phyloP scores from a whole-genome alignment of 2,888 invertebrate species.

The Sinodicranocentrus sp. region DNA sequence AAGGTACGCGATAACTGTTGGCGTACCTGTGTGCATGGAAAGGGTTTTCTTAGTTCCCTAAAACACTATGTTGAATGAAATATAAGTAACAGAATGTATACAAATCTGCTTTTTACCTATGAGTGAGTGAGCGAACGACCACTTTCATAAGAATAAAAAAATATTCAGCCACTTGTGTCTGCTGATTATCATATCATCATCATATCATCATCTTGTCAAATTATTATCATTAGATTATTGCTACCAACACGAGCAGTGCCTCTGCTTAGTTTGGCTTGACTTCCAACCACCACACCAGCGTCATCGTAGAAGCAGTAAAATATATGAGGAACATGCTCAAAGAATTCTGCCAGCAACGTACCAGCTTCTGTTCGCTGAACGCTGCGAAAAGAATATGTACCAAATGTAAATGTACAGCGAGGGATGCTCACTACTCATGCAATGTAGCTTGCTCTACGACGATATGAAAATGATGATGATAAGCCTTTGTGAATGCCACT shows the following conservation, averaged over 20 bases:
- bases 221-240: slow-evolving; percentile 66
- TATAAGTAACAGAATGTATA: not conserved
- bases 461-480: slow-evolving; percentile 39
- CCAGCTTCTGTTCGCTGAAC: slow-evolving; percentile 9
- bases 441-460: slow-evolving; percentile 10
- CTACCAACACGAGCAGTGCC: slow-evolving; percentile 49
- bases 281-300: slow-evolving; percentile 30
- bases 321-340: not conserved
- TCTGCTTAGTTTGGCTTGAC: slow-evolving; percentile 24
- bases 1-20: not conserved
- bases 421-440: not conserved
- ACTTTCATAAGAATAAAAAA: slow-evolving; percentile 37
- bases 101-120: not conserved
- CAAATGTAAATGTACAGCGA: not conserved
- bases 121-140: too few species aligned
- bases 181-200: slow-evolving; percentile 62
- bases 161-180: slow-evolving; percentile 63
- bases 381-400: slow-evolving; percentile 12
- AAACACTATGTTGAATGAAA: not conserved
- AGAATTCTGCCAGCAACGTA: slow-evolving; percentile 9
- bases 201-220: slow-evolving; percentile 65
- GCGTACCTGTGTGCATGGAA: slow-evolving; percentile 11
- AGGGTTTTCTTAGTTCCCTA: not conserved
- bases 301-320: not conserved
- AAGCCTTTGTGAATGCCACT: slow-evolving; percentile 1